A percentile compares a stretch with the other conserved stretches of the same genome.
phyloP scores from a whole-genome alignment of 2,797 vertebrate species.

The Macropodus opercularis region DNA sequence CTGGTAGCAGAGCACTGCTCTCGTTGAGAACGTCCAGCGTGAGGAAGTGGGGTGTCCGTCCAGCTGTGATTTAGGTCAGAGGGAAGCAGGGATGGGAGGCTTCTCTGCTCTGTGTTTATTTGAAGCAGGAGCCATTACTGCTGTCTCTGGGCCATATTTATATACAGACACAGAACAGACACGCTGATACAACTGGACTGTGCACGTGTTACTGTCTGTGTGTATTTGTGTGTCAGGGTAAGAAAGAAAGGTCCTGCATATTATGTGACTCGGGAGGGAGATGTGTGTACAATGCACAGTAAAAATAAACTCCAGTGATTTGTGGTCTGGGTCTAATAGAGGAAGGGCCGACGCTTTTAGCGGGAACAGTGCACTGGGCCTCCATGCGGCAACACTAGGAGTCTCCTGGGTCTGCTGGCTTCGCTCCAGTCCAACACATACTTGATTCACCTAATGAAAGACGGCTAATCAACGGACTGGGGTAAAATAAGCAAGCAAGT shows the following conservation, averaged over 20 bases:
- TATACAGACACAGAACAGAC: slow-evolving; percentile 81
- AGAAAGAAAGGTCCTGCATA: slow-evolving; percentile 42
- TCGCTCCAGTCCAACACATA: slow-evolving; percentile 52
- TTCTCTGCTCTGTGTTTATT: slow-evolving; percentile 83
- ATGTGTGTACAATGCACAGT: slow-evolving; percentile 67
- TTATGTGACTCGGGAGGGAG: slow-evolving; percentile 59
- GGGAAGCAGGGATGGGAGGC: slow-evolving; percentile 73
- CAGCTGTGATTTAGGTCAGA: slow-evolving; percentile 81
- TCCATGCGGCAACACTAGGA: slow-evolving; percentile 45
- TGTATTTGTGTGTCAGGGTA: slow-evolving; percentile 21
- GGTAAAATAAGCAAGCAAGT: slow-evolving; percentile 68
- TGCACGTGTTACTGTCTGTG: slow-evolving; percentile 36
- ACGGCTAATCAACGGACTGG: slow-evolving; percentile 67
- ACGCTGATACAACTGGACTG: slow-evolving; percentile 52
- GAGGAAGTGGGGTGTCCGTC: slow-evolving; percentile 79
- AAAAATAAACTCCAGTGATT: slow-evolving; percentile 76
- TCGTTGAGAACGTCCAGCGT: slow-evolving; percentile 68
- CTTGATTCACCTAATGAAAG: slow-evolving; percentile 72
- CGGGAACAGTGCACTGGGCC: slow-evolving; percentile 52
- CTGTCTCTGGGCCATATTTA: slow-evolving; percentile 81
- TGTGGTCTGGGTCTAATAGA: slow-evolving; percentile 66
- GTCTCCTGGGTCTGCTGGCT: slow-evolving; percentile 62
- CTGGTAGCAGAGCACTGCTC: slow-evolving; percentile 47
- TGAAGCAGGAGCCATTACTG: slow-evolving; percentile 85
- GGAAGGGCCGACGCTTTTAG: slow-evolving; percentile 56